Conservation (phyloP, 2,113 vertebrate species). For the Deroptyus accipitrinus region DNA sequence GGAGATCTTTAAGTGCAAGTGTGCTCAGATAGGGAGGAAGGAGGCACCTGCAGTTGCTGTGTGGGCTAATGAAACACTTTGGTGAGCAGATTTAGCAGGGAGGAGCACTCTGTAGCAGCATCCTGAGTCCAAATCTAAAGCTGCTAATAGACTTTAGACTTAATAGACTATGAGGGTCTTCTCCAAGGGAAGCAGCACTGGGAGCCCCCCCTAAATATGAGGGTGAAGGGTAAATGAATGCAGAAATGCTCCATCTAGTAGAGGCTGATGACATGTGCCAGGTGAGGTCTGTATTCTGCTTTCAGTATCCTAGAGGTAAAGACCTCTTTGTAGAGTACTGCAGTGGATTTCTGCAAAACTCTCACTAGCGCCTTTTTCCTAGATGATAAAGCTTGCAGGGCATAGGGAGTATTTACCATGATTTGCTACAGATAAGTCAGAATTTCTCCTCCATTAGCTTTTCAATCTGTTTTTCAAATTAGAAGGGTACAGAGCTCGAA, state of each 20-base stretch:
- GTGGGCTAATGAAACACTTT: neutral
- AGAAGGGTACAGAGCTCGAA: neutral
- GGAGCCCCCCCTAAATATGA: neutral
- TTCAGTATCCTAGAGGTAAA: neutral
- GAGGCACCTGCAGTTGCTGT: neutral
- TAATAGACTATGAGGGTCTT: neutral
- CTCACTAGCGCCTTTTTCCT: neutral
- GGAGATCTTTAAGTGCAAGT: neutral
- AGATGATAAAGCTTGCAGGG: neutral
- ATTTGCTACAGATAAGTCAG: neutral
- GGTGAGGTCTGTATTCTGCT: neutral
- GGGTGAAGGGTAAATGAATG: neutral
- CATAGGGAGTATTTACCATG: neutral
- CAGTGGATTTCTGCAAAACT: neutral
- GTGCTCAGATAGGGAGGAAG: neutral
- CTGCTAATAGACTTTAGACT: neutral
- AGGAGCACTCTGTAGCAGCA: rapidly evolving
- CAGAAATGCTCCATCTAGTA: neutral
- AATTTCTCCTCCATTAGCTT: neutral
- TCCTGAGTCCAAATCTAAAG: neutral
- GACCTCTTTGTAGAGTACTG: neutral
- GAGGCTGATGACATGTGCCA: neutral
- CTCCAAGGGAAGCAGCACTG: neutral
- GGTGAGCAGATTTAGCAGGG: neutral
- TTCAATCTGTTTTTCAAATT: neutral